Conservation (phyloP, 2,113 vertebrate species). For the Callipepla californica region DNA sequence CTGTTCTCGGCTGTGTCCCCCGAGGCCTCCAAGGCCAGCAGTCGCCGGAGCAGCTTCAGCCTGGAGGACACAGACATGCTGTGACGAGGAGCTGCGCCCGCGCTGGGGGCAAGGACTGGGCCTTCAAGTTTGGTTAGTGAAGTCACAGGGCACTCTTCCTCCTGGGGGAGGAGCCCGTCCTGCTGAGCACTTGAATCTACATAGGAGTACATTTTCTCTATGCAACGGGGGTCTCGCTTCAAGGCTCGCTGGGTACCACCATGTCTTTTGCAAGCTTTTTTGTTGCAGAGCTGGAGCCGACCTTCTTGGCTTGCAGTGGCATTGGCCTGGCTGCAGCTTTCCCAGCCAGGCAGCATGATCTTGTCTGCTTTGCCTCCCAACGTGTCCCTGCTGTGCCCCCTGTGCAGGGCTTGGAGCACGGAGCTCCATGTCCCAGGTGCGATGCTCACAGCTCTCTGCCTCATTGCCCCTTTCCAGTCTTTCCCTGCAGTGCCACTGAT, state of each 20-base stretch:
- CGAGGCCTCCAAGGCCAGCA: constrained; percentile 93
- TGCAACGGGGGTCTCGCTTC: constrained; percentile 8
- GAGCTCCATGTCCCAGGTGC: too few species aligned
- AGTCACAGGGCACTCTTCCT: neutral
- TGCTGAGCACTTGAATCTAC: neutral
- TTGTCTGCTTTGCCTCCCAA: constrained; percentile 54
- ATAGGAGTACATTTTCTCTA: constrained; percentile 50
- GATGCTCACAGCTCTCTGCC: neutral
- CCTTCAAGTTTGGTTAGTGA: neutral
- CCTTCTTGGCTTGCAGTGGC: neutral
- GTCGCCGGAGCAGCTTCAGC: constrained; percentile 97
- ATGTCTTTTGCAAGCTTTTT: constrained; percentile 34
- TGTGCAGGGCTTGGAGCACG: neutral
- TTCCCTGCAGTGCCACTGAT: neutral
- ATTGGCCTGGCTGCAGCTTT: neutral
- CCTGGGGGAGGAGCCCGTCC: neutral
- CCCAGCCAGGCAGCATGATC: neutral
- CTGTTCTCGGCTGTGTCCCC: constrained; percentile 96
- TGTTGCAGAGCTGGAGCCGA: neutral
- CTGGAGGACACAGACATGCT: constrained; percentile 95
- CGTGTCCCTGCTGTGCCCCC: accelerated
- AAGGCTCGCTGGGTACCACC: neutral
- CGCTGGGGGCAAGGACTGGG: neutral
- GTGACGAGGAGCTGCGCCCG: constrained; percentile 74
- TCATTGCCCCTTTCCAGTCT: neutral